Percentiles rank a stretch among this genome's conserved stretches.
Conservation (phyloP, 2,113 vertebrate species). For the Tenebrosternarchus preto region DNA sequence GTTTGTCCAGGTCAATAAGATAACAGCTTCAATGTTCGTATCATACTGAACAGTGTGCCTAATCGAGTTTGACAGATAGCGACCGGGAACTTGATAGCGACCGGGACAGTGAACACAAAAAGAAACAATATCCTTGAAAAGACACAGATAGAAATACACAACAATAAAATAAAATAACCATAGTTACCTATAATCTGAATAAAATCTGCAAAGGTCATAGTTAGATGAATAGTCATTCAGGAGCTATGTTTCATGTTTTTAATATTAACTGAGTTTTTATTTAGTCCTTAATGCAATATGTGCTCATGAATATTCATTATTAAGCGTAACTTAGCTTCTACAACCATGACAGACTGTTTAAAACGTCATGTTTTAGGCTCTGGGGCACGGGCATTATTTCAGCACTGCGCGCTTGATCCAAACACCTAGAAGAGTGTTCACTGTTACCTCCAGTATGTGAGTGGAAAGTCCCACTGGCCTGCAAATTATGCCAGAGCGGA, state of each 20-base stretch:
- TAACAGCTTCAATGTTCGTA: slow-evolving; percentile 17
- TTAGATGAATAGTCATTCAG: no score
- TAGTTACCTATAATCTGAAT: background rate
- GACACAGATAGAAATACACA: background rate
- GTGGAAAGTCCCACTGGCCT: slow-evolving; percentile 2
- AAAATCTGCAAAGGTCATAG: background rate
- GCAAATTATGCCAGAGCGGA: background rate
- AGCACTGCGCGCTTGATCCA: slow-evolving; percentile 52
- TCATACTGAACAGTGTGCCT: slow-evolving; percentile 4
- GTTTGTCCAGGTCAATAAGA: slow-evolving; percentile 34
- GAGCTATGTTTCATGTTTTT: no score
- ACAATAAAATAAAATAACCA: background rate
- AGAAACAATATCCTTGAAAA: background rate
- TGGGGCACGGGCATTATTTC: slow-evolving; percentile 64
- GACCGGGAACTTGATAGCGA: slow-evolving; percentile 2
- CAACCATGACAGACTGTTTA: background rate
- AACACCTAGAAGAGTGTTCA: slow-evolving; percentile 71
- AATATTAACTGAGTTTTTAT: background rate
- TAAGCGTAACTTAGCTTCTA: slow-evolving; percentile 19
- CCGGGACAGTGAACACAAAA: background rate
- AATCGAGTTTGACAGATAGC: slow-evolving; percentile 36
- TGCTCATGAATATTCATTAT: background rate
- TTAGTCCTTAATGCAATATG: background rate
- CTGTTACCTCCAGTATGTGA: slow-evolving; percentile 57
- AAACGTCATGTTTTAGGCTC: slow-evolving; percentile 68